Evolutionary conservation across 2,888 invertebrate species (phyloP).

Genomic region (Drosophila heteroneura): DNA sequence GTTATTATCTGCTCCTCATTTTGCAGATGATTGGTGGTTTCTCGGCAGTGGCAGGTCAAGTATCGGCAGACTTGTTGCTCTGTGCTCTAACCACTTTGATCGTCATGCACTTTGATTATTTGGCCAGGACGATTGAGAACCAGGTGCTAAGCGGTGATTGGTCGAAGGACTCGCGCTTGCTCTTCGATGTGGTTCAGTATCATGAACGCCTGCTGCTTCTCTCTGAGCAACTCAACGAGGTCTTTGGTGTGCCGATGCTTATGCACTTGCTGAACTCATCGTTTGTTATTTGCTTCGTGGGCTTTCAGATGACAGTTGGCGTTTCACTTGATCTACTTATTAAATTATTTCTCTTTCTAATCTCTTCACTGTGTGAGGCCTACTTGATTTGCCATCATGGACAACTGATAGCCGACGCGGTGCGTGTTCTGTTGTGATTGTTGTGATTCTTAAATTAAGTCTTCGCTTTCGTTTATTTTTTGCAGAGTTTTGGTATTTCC

Average conservation of each 20-base stretch:
- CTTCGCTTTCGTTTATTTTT: neutral
- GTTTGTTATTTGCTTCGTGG: slow-evolving; percentile 83
- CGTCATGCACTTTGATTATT: slow-evolving; percentile 82
- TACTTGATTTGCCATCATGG: slow-evolving; percentile 81
- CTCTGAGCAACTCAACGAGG: slow-evolving; percentile 68
- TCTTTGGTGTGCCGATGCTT: slow-evolving; percentile 81
- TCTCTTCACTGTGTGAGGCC: slow-evolving; percentile 74
- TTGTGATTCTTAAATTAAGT: neutral
- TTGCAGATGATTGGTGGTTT: slow-evolving; percentile 70
- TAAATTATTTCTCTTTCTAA: slow-evolving; percentile 72
- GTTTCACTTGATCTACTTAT: slow-evolving; percentile 58
- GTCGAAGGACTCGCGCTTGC: slow-evolving; percentile 38
- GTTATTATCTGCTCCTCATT: slow-evolving; percentile 68
- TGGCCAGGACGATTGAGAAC: slow-evolving; percentile 51
- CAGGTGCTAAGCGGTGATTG: slow-evolving; percentile 39
- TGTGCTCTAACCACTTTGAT: slow-evolving; percentile 77
- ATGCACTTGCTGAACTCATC: slow-evolving; percentile 81
- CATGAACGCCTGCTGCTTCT: slow-evolving; percentile 66
- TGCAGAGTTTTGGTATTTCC: slow-evolving; percentile 62
- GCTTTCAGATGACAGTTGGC: slow-evolving; percentile 80
- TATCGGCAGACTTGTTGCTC: slow-evolving; percentile 81
- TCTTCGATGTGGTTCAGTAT: slow-evolving; percentile 70
- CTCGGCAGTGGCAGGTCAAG: slow-evolving; percentile 73
- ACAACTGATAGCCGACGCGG: slow-evolving; percentile 73
- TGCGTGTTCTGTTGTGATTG: slow-evolving; percentile 34